Evolutionary conservation across 2,888 invertebrate genomes (phyloP).

Genomic region (Clivina fossor): DNA sequence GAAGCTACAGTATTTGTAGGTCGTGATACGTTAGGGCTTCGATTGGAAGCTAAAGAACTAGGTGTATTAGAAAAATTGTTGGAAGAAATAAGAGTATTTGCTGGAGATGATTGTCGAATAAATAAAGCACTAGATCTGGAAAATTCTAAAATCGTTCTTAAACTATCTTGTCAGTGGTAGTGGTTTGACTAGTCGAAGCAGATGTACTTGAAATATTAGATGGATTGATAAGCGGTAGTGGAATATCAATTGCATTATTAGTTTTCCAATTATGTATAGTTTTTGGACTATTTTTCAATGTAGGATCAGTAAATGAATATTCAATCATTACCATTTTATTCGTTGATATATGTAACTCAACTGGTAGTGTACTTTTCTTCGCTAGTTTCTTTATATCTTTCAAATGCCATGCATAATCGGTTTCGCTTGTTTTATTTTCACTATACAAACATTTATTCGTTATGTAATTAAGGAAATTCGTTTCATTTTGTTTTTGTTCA

Average conservation of each 20-base stretch:
- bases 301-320: background rate
- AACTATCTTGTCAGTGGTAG: background rate
- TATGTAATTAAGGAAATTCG: slow-evolving; percentile 22
- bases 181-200: background rate
- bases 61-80: too few species aligned
- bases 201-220: background rate
- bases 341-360: background rate
- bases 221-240: background rate
- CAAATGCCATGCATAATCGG: slow-evolving; percentile 9
- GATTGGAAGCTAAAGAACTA: too few species aligned
- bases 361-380: slow-evolving; percentile 4
- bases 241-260: slow-evolving; percentile 10
- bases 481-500: too few species aligned
- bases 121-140: too few species aligned
- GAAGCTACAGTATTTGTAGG: too few species aligned
- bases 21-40: too few species aligned
- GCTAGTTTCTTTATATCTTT: slow-evolving; percentile 11
- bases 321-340: background rate
- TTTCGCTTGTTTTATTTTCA: background rate
- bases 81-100: too few species aligned
- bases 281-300: background rate
- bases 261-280: background rate
- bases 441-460: slow-evolving; percentile 17
- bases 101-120: too few species aligned
- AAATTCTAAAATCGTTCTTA: background rate